A percentile compares a stretch with the other conserved stretches of the same genome.
These are phyloP conservation scores for Cetoscarus ocellatus DNA, from an alignment of 2,797 vertebrate genomes.

Conservation along the genomic window DNA sequence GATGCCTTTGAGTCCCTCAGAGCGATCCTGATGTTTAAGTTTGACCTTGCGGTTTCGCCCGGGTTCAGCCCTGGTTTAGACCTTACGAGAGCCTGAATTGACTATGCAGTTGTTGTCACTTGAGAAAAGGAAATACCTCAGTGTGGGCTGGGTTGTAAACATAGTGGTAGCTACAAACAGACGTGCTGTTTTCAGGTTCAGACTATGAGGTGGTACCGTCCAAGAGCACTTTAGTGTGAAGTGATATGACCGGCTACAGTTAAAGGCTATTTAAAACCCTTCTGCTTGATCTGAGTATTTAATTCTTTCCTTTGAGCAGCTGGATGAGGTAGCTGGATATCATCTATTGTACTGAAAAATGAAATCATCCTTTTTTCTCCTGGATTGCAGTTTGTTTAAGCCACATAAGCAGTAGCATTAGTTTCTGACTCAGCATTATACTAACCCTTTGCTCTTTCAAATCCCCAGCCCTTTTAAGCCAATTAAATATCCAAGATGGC, in stretches of 20 bases:
- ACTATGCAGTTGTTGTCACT: slow-evolving; percentile 48
- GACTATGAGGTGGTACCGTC: slow-evolving; percentile 6
- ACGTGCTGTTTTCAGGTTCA: slow-evolving; percentile 36
- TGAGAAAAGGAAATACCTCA: slow-evolving; percentile 45
- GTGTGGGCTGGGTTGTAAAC: slow-evolving; percentile 42
- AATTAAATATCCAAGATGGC: too few species aligned
- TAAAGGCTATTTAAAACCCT: neutral
- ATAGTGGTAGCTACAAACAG: slow-evolving; percentile 17
- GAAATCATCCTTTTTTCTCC: too few species aligned
- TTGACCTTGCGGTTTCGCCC: slow-evolving; percentile 12
- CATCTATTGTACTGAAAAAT: too few species aligned
- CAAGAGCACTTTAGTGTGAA: slow-evolving; percentile 14
- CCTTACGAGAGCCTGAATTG: slow-evolving; percentile 16
- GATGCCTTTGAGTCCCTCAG: slow-evolving; percentile 63
- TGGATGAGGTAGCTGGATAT: slow-evolving; percentile 5
- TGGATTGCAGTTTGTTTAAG: too few species aligned
- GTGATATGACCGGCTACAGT: slow-evolving; percentile 8
- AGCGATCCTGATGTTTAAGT: slow-evolving; percentile 32
- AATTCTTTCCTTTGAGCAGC: slow-evolving; percentile 4
- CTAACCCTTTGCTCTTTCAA: too few species aligned
- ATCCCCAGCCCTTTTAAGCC: too few species aligned
- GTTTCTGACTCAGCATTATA: too few species aligned
- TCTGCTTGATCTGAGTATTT: too few species aligned
- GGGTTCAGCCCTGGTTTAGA: slow-evolving; percentile 15
- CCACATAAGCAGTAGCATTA: too few species aligned